These are phyloP conservation scores for Octodon degus DNA, from an alignment of 2,113 vertebrate genomes.

Conservation along the genomic window DNA sequence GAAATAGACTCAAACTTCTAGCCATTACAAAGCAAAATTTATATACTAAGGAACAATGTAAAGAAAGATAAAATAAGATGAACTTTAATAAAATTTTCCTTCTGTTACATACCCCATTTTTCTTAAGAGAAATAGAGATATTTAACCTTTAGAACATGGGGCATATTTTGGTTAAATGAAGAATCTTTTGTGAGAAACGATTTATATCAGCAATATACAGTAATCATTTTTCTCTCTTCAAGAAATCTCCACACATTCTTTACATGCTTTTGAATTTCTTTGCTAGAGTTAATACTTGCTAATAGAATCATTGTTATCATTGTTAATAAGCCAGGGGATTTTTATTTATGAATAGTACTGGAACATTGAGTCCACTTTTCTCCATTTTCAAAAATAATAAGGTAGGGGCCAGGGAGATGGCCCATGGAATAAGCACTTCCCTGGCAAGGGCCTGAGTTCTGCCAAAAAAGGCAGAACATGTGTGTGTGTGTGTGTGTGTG, in stretches of 20 bases:
- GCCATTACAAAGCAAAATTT: conserved; percentile 23
- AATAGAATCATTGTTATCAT: conserved; percentile 9
- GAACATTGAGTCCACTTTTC: neutral
- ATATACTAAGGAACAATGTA: conserved; percentile 52
- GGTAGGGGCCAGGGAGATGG: too few species aligned
- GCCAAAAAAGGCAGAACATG: neutral
- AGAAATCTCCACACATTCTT: neutral
- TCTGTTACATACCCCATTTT: conserved; percentile 31
- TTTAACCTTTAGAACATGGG: neutral
- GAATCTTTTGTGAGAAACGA: neutral
- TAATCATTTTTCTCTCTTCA: neutral
- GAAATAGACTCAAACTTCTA: neutral
- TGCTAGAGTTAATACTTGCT: conserved; percentile 5
- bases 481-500: too few species aligned
- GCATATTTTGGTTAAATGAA: conserved; percentile 20
- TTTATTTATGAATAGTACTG: neutral
- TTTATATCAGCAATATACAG: neutral
- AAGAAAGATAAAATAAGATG: conserved; percentile 33
- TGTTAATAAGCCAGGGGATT: neutral
- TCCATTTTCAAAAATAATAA: neutral
- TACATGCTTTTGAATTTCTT: neutral
- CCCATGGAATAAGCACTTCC: too few species aligned
- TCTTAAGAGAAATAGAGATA: conserved; percentile 47
- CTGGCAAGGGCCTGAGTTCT: too few species aligned
- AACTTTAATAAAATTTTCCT: conserved; percentile 47